Evolutionary conservation across 2,113 vertebrate genomes (phyloP).

Genomic region (Bubo scandiacus): DNA sequence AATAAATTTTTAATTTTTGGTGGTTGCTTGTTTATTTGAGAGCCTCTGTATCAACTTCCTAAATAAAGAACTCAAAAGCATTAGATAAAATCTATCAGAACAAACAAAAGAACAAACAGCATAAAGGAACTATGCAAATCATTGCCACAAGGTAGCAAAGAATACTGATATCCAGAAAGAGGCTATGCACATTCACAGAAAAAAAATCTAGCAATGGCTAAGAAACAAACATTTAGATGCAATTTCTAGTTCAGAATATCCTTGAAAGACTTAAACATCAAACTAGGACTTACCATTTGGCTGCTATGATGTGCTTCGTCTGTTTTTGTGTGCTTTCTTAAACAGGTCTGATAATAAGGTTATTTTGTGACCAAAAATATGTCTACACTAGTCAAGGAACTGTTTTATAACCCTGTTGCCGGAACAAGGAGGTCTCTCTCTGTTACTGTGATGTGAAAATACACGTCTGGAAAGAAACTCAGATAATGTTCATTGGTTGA

Average conservation of each 20-base stretch:
- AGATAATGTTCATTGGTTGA: not conserved
- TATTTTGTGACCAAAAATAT: not conserved
- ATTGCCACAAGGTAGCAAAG: not conserved
- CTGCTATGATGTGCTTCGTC: not conserved
- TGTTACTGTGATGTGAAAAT: not conserved
- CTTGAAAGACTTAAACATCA: not conserved
- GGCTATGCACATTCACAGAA: not conserved
- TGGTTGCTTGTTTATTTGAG: too few species aligned
- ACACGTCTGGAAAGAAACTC: not conserved
- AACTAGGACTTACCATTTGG: not conserved
- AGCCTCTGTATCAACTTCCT: not conserved
- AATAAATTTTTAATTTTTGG: too few species aligned
- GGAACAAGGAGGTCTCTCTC: not conserved
- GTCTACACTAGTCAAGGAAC: not conserved
- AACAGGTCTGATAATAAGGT: not conserved
- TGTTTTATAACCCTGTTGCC: not conserved
- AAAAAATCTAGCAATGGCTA: not conserved
- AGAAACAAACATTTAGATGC: not conserved
- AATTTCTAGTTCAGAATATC: not conserved
- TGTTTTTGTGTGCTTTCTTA: not conserved
- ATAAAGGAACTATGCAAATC: not conserved
- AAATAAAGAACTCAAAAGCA: not conserved
- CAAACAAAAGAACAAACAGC: not conserved
- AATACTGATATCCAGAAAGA: not conserved
- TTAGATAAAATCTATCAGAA: not conserved